Base-by-base conservation (phyloP, 2,888 invertebrate genomes). In the Lissocephala sabroskyi region DNA sequence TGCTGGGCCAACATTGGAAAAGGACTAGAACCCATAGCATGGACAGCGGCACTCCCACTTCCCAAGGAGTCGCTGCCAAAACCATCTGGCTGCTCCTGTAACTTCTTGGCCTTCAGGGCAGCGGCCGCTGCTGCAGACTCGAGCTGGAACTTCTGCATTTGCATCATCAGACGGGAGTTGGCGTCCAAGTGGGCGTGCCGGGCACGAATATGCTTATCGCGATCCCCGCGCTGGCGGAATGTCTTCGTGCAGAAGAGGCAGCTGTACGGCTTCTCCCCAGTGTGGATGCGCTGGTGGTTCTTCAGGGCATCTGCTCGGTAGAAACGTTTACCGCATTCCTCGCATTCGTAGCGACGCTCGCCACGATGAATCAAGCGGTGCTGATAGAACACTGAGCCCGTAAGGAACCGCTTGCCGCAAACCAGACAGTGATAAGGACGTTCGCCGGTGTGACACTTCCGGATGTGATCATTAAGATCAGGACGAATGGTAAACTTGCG, bases 361-460 rank as follows among this genome's bases (percentile, higher is more conserved):
- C 89, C 89, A 1, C 88, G 87, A 57, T 89, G 89, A 50, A 89
- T 89, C 6, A 89, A 79, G 4, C 89, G 85, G 65, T 89, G 89
- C 62, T 89, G 89, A 67, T 89, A 89, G 59, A 88, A 89, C 5
- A 89, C 89, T 0, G 89, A 89, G 0, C 89, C 89, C 0, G 89
- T 89, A 2, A 89, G 77, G 62, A 89, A 89, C 13, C 88, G 87
- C 70, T 89, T 89, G 40, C 87, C 86, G 59, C 89, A 89, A 5
- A 88, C 87, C 23, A 86, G 82, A 54, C 89, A 89, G 57, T 88
- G 88, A 62, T 88, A 89, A 0, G 89, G 89, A 1, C 89, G 81
- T 67, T 89, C 89, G n/a, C 89, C 85, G 0, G 89, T 89, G 54
- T 89, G 89, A 17, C 89, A 89, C 70, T 89, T 89, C 16, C 89